These are phyloP conservation scores for Dipodomys stephensi DNA, from an alignment of 2,113 vertebrate species.

Conservation along the genomic window DNA sequence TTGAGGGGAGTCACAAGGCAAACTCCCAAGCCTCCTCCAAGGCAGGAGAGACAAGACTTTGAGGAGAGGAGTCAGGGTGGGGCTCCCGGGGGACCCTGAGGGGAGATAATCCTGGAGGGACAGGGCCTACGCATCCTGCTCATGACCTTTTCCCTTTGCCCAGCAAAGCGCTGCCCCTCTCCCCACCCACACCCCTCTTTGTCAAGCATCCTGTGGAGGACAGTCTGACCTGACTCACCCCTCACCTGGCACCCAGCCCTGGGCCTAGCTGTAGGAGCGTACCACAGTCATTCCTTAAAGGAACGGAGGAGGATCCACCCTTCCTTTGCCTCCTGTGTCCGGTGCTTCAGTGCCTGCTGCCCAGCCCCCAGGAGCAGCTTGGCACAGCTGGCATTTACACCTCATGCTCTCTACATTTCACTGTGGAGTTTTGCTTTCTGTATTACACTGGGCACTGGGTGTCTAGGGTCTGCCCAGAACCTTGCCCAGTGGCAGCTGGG, in stretches of 20 bases:
- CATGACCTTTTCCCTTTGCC: background rate
- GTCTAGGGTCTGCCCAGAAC: background rate
- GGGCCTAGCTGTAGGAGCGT: too few relatives aligned
- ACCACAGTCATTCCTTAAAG: background rate
- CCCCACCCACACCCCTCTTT: background rate
- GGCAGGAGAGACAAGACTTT: background rate
- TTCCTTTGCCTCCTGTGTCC: background rate
- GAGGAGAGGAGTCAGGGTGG: background rate
- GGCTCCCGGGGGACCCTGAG: background rate
- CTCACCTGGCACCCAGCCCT: too few relatives aligned
- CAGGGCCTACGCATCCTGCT: too few relatives aligned
- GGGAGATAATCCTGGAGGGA: too few relatives aligned
- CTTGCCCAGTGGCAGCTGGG: background rate
- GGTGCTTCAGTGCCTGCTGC: background rate
- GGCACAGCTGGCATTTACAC: rapidly evolving
- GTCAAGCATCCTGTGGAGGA: background rate
- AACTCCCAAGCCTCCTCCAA: background rate
- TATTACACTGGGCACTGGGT: background rate
- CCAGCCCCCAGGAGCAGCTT: too few relatives aligned
- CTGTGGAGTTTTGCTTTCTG: background rate
- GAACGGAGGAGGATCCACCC: too few relatives aligned
- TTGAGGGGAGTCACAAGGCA: background rate
- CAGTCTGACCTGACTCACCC: background rate
- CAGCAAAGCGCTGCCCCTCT: background rate
- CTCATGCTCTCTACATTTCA: rapidly evolving